These are phyloP conservation scores for Proteles cristata DNA, from an alignment of 2,113 vertebrate species.

Conservation along the genomic window DNA sequence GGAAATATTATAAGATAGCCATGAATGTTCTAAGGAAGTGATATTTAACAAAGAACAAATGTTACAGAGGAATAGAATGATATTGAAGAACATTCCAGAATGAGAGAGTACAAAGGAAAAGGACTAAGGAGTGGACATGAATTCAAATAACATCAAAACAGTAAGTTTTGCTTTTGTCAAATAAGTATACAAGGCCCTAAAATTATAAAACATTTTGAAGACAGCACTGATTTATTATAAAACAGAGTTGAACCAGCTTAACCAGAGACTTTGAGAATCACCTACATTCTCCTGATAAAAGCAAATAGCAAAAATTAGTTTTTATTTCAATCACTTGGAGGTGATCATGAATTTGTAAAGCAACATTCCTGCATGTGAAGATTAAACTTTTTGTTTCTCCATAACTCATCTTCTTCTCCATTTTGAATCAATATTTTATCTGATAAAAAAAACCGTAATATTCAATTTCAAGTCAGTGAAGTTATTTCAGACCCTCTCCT, in stretches of 20 bases:
- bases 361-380: not conserved
- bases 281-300: not conserved
- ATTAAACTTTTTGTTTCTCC: not conserved
- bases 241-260: not conserved
- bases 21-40: not conserved
- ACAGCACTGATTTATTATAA: not conserved
- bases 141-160: not conserved
- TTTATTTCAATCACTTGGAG: slow-evolving; percentile 18
- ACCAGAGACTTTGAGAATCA: not conserved
- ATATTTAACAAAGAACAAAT: not conserved
- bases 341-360: not conserved
- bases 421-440: not conserved
- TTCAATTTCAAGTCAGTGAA: not conserved
- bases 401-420: not conserved
- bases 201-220: not conserved
- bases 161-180: not conserved
- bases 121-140: not conserved
- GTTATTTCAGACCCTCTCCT: not conserved
- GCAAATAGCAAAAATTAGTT: not conserved
- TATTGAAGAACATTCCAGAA: not conserved
- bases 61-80: not conserved
- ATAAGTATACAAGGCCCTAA: not conserved
- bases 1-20: not conserved
- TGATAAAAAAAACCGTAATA: not conserved
- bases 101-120: not conserved